These are phyloP conservation scores for Glomeris maerens DNA, from an alignment of 1,140 invertebrate species.

Conservation along the genomic window DNA sequence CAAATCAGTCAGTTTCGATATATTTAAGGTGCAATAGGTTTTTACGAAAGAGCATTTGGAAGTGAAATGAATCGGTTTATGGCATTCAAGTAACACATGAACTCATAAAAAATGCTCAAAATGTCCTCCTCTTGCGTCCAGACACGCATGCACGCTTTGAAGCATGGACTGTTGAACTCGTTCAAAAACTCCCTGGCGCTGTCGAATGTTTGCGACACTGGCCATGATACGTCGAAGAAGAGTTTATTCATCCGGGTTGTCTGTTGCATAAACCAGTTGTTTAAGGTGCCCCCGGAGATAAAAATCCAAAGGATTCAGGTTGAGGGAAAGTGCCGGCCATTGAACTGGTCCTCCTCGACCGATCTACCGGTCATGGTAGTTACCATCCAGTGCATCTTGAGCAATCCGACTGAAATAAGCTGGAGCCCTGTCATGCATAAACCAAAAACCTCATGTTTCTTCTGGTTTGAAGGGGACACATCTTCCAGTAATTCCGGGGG, in stretches of 20 bases:
- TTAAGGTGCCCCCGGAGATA: too few relatives aligned
- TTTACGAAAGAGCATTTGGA: too few relatives aligned
- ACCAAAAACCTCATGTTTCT: slow-evolving; percentile 10
- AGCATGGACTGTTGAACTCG: background rate
- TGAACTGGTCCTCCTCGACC: slow-evolving; percentile 15
- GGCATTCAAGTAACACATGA: too few relatives aligned
- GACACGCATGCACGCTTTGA: background rate
- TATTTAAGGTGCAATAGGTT: too few relatives aligned
- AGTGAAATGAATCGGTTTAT: too few relatives aligned
- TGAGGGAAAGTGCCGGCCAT: slow-evolving; percentile 16
- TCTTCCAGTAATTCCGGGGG: slow-evolving; percentile 1
- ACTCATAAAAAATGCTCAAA: slow-evolving; percentile 1
- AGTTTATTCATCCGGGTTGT: background rate
- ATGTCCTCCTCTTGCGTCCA: slow-evolving; percentile 1
- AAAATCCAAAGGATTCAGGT: slow-evolving; percentile 17
- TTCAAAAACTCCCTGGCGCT: background rate
- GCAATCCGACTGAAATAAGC: slow-evolving; percentile 12
- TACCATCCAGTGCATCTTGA: slow-evolving; percentile 10
- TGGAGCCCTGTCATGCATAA: too few relatives aligned
- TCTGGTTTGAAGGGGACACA: slow-evolving; percentile 9
- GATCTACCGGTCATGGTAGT: slow-evolving; percentile 13
- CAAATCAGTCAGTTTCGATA: too few relatives aligned
- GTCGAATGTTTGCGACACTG: background rate
- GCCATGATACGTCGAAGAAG: slow-evolving; percentile 1
- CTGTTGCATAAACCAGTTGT: slow-evolving; percentile 8